A percentile compares a stretch with the other conserved stretches of the same genome.
Conservation (phyloP, 35 echinoderm and acorn worm species). For the Apostichopus japonicus region DNA sequence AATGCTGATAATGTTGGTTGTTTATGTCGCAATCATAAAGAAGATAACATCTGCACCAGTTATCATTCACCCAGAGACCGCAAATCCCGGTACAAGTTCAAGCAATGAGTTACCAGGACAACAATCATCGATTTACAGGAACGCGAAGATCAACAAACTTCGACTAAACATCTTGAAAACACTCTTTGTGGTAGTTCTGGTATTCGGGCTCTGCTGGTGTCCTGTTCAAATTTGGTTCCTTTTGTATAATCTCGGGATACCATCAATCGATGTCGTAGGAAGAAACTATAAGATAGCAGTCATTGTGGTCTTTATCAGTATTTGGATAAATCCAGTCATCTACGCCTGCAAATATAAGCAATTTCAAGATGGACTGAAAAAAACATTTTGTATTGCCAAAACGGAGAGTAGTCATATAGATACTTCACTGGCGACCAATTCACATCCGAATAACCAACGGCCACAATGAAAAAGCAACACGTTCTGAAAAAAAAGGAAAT, state of each 20-base stretch:
- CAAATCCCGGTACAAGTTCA: neutral
- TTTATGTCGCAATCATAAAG: neutral
- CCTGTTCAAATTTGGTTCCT: neutral
- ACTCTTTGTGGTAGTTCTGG: neutral
- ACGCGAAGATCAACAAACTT: neutral
- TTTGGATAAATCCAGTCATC: conserved; percentile 46
- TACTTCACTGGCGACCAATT: no score
- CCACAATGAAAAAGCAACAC: no score
- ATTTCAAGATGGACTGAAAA: conserved; percentile 38
- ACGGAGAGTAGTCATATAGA: neutral
- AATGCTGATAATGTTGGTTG: neutral
- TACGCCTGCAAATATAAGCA: conserved; percentile 33
- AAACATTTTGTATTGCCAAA: neutral
- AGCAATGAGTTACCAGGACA: neutral
- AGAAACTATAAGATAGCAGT: neutral
- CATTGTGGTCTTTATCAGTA: neutral
- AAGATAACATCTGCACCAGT: neutral
- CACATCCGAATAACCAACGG: no score
- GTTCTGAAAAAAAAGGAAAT: no score
- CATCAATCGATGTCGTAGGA: neutral
- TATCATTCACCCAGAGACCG: neutral
- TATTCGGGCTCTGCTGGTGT: conserved; percentile 1
- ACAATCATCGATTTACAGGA: neutral
- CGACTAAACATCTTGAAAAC: conserved; percentile 33
- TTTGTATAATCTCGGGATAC: neutral